Base-by-base conservation (phyloP, 2,113 vertebrate genomes). In the Leiothrix lutea region DNA sequence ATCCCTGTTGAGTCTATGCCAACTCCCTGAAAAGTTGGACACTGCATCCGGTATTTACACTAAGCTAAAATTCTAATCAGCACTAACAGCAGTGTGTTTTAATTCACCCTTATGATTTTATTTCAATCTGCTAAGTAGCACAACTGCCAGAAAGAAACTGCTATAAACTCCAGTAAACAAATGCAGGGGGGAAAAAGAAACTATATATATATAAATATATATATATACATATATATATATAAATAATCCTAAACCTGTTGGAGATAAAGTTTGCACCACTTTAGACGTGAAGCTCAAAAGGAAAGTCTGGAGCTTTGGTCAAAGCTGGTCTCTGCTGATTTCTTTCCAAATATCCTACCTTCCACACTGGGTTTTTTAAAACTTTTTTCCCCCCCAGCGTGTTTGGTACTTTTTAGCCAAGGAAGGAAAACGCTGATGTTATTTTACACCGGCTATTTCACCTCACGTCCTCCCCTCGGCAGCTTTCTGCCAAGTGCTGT, bases 51-150 rank as follows among this genome's bases (percentile, higher is more conserved):
- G 98, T 98, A 99, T 98, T 98, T 94, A 98, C 97, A 98, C 97
- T 98, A 97, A 97, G 97, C 97, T 98, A 98, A 98, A 98, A 98
- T 98, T 98, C 97, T 98, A 98, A 98, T 98, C 98, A 97, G 97
- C 97, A 97, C 97, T 97, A 97, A 97, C 97, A 98, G 97, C 98
- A 98, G 97, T 98, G 97, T 98, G 98, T 98, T 98, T 98, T 98
- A 98, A 98, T 98, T 98, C 98, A 98, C 97, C 98, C 97, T 98
- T 98, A 98, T 98, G 98, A 98, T 98, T 98, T 98, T 98, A 98
- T 98, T 98, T 98, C 98, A 98, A 98, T 98, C 98, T 98, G 98
- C 98, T 98, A 97, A 98, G 98, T 93, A 98, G 97, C 97, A 98
- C 97, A 98, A 98, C 98, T 98, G 98, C 98, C 98, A 98, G 98